These are phyloP conservation scores for Unio delphinus DNA, from an alignment of 2,888 invertebrate species.

Conservation along the genomic window DNA sequence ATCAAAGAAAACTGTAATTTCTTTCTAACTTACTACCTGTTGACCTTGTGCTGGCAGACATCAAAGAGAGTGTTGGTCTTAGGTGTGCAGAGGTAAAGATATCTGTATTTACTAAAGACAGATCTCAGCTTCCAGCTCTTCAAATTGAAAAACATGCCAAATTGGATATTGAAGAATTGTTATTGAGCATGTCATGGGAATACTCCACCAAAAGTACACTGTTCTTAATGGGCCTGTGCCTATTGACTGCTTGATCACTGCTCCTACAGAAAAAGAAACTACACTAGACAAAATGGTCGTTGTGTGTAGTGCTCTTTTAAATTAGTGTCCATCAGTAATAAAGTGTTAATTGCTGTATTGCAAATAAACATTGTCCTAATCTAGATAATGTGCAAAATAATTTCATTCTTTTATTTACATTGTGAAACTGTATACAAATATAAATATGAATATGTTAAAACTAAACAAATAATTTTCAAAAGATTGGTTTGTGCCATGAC, in stretches of 20 bases:
- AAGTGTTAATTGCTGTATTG: neutral
- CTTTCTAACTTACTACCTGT: slow-evolving; percentile 27
- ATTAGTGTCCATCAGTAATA: slow-evolving; percentile 4
- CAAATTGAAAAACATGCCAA: slow-evolving; percentile 30
- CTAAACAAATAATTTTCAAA: too few species aligned
- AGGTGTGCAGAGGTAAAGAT: slow-evolving; percentile 13
- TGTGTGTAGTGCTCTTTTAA: slow-evolving; percentile 24
- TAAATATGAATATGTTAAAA: too few species aligned
- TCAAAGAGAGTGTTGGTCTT: slow-evolving; percentile 9
- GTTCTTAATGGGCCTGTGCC: slow-evolving; percentile 23
- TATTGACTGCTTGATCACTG: slow-evolving; percentile 18
- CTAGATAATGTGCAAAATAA: too few species aligned
- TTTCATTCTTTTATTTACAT: too few species aligned
- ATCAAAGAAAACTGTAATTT: slow-evolving; percentile 41
- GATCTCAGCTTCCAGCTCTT: slow-evolving; percentile 24
- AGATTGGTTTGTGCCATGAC: too few species aligned
- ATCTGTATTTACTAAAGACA: slow-evolving; percentile 23
- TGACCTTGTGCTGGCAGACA: slow-evolving; percentile 32
- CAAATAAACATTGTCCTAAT: too few species aligned
- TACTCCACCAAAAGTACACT: slow-evolving; percentile 30
- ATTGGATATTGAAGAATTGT: slow-evolving; percentile 30
- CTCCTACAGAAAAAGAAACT: slow-evolving; percentile 16
- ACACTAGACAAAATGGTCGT: slow-evolving; percentile 26
- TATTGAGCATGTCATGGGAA: slow-evolving; percentile 21
- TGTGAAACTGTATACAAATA: too few species aligned